Base-by-base conservation (phyloP, 2,113 vertebrate species). In the Pithys albifrons region DNA sequence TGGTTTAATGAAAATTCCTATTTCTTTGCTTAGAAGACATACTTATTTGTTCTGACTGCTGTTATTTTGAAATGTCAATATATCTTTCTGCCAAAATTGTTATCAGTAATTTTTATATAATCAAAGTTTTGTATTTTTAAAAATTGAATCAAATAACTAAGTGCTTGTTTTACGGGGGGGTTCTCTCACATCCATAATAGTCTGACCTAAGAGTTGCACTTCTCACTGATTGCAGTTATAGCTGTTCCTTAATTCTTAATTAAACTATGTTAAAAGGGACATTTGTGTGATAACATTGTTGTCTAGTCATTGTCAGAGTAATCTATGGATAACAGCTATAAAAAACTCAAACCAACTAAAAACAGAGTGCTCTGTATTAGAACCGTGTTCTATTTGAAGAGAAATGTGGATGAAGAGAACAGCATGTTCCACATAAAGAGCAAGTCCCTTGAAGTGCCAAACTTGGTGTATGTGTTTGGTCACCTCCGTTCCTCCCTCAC, bases 141-240 rank as follows among this genome's bases (percentile, higher is more conserved):
- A 46, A 79, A 76, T 3, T 33, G 73, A 96, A 81, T 70, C 67
- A 72, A 76, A 67, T 62, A 85, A 33, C 31, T 81, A 54, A 62
- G 35, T 93, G 76, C 10, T 28, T 91, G 45, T 52, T 96, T 73
- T 89, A 69, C 67, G 14, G 41, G 14, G 41, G 41, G 41, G 41
- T 43, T 43, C 41, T 66, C 19, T 41, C 11, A 76, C 41, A 73
- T 70, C 29, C 7, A 8, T 85, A 55, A 48, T 74, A 67, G 78
- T 52, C 59, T 94, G 73, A 16, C 69, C 51, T 97, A 96, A 95
- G 87, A 91, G 46, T 64, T 92, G 20, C 23, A n/a, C n/a, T 94
- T 81, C 85, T 78, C 55, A 71, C 35, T 92, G 84, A 95, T 89
- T 94, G 67, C 59, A 71, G 46, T 92, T 86, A 78, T 93, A 90